Conservation (phyloP, 92 coral and sea anemone genomes). For the Paragorgia papillata region DNA sequence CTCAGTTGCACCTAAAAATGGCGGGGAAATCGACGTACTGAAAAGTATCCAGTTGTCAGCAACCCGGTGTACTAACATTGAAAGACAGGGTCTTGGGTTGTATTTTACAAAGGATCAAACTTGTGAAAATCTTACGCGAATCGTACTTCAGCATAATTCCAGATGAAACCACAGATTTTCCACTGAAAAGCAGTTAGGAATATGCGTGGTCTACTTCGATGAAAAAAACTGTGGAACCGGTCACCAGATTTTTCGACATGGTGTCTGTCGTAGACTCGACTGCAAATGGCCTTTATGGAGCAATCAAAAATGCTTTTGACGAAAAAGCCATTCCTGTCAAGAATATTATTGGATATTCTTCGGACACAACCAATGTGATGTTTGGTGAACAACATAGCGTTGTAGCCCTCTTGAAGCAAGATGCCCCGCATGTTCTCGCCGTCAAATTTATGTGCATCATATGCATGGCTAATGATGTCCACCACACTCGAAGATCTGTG, state of each 20-base stretch:
- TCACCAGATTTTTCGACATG: background rate
- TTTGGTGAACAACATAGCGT: conserved; percentile 6
- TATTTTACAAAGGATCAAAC: background rate
- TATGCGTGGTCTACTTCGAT: conserved; percentile 11
- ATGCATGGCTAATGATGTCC: conserved; percentile 54
- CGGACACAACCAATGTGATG: background rate
- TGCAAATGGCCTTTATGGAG: background rate
- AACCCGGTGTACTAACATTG: background rate
- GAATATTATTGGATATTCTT: conserved; percentile 12
- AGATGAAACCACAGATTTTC: conserved; percentile 11
- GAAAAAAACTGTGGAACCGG: background rate
- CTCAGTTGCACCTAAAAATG: conserved; percentile 26
- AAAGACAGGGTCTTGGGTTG: background rate
- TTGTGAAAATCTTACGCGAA: background rate
- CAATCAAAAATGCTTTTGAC: background rate
- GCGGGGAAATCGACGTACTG: background rate
- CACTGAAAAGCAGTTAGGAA: background rate
- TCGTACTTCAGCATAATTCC: background rate
- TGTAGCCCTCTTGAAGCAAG: background rate
- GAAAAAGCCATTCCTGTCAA: background rate
- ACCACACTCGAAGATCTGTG: conserved; percentile 46
- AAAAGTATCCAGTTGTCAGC: conserved; percentile 3
- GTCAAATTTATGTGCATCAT: conserved; percentile 59
- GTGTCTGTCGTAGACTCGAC: background rate
- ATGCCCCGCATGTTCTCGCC: background rate